These are phyloP conservation scores for Neodon shergylaensis DNA, from an alignment of 2,113 vertebrate genomes.

Conservation along the genomic window DNA sequence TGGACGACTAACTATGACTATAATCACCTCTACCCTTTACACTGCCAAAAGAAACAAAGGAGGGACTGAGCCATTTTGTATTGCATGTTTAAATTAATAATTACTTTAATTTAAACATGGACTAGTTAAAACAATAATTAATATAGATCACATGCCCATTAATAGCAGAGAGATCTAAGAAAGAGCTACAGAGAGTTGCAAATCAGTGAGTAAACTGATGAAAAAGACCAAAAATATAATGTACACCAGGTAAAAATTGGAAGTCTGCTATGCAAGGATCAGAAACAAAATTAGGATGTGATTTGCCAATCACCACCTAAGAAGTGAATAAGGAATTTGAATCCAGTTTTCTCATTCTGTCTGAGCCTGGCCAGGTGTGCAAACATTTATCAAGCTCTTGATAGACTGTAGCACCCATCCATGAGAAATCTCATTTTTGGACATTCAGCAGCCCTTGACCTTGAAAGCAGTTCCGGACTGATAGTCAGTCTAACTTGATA, in stretches of 20 bases:
- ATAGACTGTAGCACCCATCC: conserved; percentile 70
- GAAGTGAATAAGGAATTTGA: conserved; percentile 65
- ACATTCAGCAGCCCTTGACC: conserved; percentile 83
- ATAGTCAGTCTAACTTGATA: conserved; percentile 82
- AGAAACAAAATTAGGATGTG: neutral
- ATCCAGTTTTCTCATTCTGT: conserved; percentile 69
- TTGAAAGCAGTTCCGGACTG: conserved; percentile 76
- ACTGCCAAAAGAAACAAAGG: neutral
- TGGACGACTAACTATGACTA: neutral
- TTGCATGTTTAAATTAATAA: neutral
- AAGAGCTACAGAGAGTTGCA: neutral
- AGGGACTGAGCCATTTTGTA: neutral
- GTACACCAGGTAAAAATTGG: conserved; percentile 30
- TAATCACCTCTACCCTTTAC: neutral
- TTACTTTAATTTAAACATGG: neutral
- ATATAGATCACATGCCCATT: neutral
- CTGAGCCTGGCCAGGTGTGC: conserved; percentile 77
- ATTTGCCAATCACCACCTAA: conserved; percentile 39
- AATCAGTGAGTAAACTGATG: neutral
- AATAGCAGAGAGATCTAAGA: neutral
- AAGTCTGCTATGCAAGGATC: neutral
- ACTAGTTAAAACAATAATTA: neutral
- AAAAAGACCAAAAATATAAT: conserved; percentile 43
- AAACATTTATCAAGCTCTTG: conserved; percentile 82
- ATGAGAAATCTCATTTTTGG: conserved; percentile 81